Base-by-base conservation (phyloP, 2,888 invertebrate genomes). In the Alentia gelatinosa region DNA sequence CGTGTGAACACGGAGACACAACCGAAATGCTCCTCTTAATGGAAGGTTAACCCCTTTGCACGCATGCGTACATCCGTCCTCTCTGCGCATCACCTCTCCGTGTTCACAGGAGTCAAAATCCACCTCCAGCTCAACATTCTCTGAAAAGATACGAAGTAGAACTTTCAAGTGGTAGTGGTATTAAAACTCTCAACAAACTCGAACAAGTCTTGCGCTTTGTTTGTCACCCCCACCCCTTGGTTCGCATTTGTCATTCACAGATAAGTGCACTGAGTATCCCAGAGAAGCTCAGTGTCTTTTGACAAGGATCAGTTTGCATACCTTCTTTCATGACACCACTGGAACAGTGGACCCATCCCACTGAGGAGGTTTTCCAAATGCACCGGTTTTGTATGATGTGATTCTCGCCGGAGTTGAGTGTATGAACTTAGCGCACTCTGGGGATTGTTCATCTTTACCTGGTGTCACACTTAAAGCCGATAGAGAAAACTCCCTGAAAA, bases 1-100 rank as follows among this genome's bases (percentile, higher is more conserved):
- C 79, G 79, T 79, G 79, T 79, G 79, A 79, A 79, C 79, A 35
- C 39, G 79, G 79, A n/a, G 79, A n/a, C 19, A 56, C 19, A 56
- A 56, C 19, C 56, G 56, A 56, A 39, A 35, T 23, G 37, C 79
- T 19, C 79, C 39, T 12, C 79, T 39, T 37, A 35, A 79, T 79
- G 39, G 79, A 79, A 79, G 79, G 37, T 75, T 75, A 33, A 35
- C 5, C 75, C 75, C 33, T 23, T 35, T 33, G 30, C 33, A 9
- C 7, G n/a, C 75, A n/a, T n/a, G n/a, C n/a, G n/a, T n/a, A n/a
- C n/a, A n/a, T n/a, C n/a, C n/a, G n/a, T n/a, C n/a, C n/a, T n/a
- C n/a, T n/a, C n/a, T n/a, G n/a, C n/a, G 5, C 68, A 26, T 68
- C 30, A 68, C 33, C 68, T 5, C 26, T 4, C 68, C 30, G 15